Conservation (phyloP, 1,140 invertebrate species). For the Rhizoglyphus robini region DNA sequence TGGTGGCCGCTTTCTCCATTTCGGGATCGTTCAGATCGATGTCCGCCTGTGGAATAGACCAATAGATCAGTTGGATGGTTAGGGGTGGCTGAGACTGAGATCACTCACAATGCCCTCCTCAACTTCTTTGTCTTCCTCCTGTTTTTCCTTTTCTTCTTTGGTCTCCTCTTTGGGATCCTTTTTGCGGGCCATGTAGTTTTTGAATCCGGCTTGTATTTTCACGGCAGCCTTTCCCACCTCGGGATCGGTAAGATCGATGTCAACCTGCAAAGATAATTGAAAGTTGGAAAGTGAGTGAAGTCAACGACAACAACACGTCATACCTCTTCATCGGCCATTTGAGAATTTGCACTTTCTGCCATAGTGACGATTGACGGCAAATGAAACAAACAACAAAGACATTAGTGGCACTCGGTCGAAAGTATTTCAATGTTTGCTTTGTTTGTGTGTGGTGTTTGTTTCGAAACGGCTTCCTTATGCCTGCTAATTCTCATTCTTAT, state of each 20-base stretch:
- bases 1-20: constrained; percentile 68
- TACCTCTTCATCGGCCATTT: not conserved
- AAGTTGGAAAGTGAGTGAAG: not conserved
- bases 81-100: not conserved
- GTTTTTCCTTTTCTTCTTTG: not conserved
- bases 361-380: not conserved
- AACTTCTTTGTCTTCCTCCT: not conserved
- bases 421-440: too few species aligned
- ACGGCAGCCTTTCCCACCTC: constrained; percentile 73
- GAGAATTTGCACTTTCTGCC: not conserved
- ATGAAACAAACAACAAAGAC: not conserved
- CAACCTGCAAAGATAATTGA: constrained; percentile 10
- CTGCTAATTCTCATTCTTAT: too few species aligned
- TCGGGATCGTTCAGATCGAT: constrained; percentile 47
- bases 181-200: constrained; percentile 73
- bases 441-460: too few species aligned
- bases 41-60: constrained; percentile 23
- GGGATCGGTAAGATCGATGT: constrained; percentile 20
- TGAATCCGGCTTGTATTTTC: constrained; percentile 83
- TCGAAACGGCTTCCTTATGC: too few species aligned
- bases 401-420: too few species aligned
- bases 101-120: not conserved
- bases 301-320: too few species aligned
- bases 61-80: not conserved
- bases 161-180: constrained; percentile 33